phyloP scores from a whole-genome alignment of 1,140 invertebrate species.

The Drosophila willistoni region DNA sequence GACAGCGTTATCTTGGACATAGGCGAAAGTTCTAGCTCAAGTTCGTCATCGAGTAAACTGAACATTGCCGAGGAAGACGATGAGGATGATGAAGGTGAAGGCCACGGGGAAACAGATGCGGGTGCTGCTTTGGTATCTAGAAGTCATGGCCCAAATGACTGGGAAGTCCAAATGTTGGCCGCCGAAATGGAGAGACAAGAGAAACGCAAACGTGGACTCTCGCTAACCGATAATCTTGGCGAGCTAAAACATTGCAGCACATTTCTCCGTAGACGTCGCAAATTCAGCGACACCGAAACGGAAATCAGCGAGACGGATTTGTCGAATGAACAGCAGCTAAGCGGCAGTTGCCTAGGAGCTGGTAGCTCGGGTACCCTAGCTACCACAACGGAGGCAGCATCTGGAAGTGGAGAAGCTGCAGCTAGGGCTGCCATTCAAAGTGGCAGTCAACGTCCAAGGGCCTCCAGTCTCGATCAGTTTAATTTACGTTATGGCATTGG shows the following conservation, averaged over 20 bases:
- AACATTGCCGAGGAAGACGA: constrained; percentile 64
- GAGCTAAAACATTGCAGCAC: constrained; percentile 67
- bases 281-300: constrained; percentile 78
- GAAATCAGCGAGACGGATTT: constrained; percentile 74
- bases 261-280: constrained; percentile 66
- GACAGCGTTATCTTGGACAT: constrained; percentile 82
- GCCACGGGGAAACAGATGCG: neutral
- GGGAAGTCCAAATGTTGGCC: constrained; percentile 91
- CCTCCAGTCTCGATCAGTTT: constrained; percentile 81
- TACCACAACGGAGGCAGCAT: neutral
- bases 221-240: constrained; percentile 62
- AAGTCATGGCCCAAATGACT: constrained; percentile 84
- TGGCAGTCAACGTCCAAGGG: constrained; percentile 65
- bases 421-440: constrained; percentile 25
- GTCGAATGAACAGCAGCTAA: constrained; percentile 42
- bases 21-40: constrained; percentile 78
- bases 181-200: constrained; percentile 87
- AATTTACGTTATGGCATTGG: constrained; percentile 79
- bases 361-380: constrained; percentile 6
- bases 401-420: neutral
- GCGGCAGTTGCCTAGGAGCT: neutral
- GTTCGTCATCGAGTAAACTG: constrained; percentile 69
- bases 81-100: constrained; percentile 32
- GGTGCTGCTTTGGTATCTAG: constrained; percentile 3
- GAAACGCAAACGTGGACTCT: constrained; percentile 71